These are phyloP conservation scores for Tenthredo livida DNA, from an alignment of 2,888 invertebrate genomes.

Conservation along the genomic window DNA sequence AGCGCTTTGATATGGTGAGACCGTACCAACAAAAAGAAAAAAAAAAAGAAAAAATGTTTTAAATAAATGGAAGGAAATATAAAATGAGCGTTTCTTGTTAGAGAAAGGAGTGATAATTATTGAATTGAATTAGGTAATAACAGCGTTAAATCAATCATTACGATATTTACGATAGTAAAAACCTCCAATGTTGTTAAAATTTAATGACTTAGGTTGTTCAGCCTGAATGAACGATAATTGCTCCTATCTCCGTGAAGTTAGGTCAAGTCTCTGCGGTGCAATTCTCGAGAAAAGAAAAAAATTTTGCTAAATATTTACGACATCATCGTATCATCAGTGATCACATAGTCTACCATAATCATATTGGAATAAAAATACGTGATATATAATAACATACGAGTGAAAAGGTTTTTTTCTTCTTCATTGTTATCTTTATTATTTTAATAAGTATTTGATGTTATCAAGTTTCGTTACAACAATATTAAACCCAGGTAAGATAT, in stretches of 20 bases:
- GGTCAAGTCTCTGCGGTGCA: background rate
- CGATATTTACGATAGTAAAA: background rate
- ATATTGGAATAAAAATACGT: constrained; percentile 6
- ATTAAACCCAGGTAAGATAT: constrained; percentile 32
- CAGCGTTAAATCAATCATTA: background rate
- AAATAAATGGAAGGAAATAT: background rate
- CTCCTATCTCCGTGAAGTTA: background rate
- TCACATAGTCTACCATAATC: background rate
- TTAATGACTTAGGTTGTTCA: background rate
- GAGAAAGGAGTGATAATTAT: background rate
- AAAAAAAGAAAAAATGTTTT: background rate
- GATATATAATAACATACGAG: too few relatives aligned
- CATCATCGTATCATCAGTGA: background rate
- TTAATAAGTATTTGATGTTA: constrained; percentile 23
- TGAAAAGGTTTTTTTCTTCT: background rate
- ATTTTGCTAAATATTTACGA: constrained; percentile 32
- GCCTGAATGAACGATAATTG: background rate
- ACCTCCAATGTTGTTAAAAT: background rate
- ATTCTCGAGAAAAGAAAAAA: background rate
- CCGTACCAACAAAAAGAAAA: background rate
- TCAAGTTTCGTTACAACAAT: constrained; percentile 26
- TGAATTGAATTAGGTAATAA: background rate
- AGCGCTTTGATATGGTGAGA: background rate
- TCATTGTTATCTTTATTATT: background rate
- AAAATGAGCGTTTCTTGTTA: background rate